These are phyloP conservation scores for Leptinotarsa lineolata DNA, from an alignment of 1,140 invertebrate genomes.

Conservation along the genomic window DNA sequence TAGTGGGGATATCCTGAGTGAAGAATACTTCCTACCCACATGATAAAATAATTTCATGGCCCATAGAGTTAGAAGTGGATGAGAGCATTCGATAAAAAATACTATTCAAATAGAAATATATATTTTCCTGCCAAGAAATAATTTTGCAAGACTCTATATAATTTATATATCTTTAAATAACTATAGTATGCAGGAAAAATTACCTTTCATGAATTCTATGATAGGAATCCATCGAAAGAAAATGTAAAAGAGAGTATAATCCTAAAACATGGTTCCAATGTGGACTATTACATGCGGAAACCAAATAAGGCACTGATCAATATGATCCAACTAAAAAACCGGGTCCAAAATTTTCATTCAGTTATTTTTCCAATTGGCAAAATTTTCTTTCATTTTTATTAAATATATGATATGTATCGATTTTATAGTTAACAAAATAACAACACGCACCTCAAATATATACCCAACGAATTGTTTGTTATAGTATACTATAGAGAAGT, in stretches of 20 bases:
- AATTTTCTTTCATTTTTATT: constrained; percentile 10
- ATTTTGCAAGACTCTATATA: no score
- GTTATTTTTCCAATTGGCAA: neutral
- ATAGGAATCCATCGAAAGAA: no score
- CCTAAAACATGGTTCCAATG: constrained; percentile 40
- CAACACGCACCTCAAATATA: neutral
- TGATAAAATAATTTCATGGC: no score
- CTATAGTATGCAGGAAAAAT: no score
- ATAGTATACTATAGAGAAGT: constrained; percentile 5
- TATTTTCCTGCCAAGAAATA: no score
- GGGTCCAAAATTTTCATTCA: constrained; percentile 32
- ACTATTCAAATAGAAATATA: no score
- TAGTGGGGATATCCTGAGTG: no score
- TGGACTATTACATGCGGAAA: constrained; percentile 46
- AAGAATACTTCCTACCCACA: no score
- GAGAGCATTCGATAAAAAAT: no score
- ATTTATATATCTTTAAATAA: no score
- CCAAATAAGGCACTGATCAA: constrained; percentile 54
- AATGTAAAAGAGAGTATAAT: constrained; percentile 3
- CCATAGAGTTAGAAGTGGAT: no score
- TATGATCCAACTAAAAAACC: constrained; percentile 51
- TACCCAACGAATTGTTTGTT: neutral
- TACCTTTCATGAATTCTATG: no score
- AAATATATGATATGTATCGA: constrained; percentile 10
- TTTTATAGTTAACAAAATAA: neutral